A percentile compares a stretch with the other conserved stretches of the same genome.
Conservation (phyloP, 1,140 invertebrate species). For the Plodia interpunctella region DNA sequence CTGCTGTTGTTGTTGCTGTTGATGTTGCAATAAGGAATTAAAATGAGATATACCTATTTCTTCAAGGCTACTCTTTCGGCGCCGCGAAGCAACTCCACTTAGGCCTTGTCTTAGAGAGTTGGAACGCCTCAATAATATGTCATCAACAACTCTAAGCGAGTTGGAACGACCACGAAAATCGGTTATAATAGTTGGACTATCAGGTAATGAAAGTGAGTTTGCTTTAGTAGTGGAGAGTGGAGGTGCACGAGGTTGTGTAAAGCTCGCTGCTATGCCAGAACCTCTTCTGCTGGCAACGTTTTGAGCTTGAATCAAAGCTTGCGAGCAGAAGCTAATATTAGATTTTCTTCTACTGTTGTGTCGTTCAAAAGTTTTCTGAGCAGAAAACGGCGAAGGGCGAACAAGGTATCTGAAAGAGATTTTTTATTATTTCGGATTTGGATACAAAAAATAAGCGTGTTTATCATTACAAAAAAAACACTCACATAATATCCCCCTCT, state of each 20-base stretch:
- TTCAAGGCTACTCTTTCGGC: constrained; percentile 89
- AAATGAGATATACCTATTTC: constrained; percentile 90
- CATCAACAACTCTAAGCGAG: constrained; percentile 89
- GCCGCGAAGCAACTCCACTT: constrained; percentile 71
- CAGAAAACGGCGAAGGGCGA: constrained; percentile 92
- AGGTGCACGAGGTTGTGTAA: constrained; percentile 83
- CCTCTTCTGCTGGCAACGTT: constrained; percentile 74
- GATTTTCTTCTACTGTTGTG: constrained; percentile 94
- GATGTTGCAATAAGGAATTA: constrained; percentile 79
- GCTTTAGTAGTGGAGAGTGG: constrained; percentile 89
- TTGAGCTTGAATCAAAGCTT: constrained; percentile 82
- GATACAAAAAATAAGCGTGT: not conserved
- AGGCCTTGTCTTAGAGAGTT: constrained; percentile 90
- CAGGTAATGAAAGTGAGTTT: constrained; percentile 91
- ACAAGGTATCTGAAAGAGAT: constrained; percentile 85
- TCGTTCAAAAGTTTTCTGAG: constrained; percentile 94
- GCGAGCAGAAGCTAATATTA: constrained; percentile 92
- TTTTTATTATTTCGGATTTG: not conserved
- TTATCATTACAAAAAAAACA: constrained; percentile 14
- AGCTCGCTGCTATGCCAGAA: constrained; percentile 79
- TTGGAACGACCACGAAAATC: constrained; percentile 88
- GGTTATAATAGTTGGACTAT: constrained; percentile 88
- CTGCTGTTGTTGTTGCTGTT: constrained; percentile 79
- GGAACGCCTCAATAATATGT: constrained; percentile 88
- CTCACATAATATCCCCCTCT: constrained; percentile 96